Evolutionary conservation across 2,113 vertebrate genomes (phyloP).

Genomic region (Callipepla californica): DNA sequence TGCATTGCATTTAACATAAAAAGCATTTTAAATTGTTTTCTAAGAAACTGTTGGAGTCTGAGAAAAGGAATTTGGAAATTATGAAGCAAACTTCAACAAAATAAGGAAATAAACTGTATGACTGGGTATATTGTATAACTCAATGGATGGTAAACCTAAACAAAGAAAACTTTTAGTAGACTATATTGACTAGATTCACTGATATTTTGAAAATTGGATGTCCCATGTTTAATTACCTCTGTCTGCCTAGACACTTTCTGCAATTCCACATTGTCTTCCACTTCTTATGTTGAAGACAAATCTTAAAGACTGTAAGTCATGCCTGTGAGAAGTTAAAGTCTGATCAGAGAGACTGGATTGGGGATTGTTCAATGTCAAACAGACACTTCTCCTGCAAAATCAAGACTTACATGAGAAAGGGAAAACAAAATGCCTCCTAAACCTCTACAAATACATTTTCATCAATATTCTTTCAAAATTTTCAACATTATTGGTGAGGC

Average conservation of each 20-base stretch:
- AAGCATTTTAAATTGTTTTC: neutral
- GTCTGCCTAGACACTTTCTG: neutral
- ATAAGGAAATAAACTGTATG: neutral
- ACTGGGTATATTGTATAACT: neutral
- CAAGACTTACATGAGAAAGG: neutral
- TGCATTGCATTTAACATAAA: neutral
- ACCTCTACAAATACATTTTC: neutral
- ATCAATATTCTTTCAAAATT: neutral
- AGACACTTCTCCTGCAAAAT: neutral
- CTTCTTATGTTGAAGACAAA: neutral
- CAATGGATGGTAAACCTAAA: neutral
- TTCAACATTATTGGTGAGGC: neutral
- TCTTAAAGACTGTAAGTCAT: fast-evolving
- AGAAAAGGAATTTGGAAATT: neutral
- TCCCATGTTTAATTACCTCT: neutral
- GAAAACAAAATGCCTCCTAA: fast-evolving
- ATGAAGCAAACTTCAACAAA: neutral
- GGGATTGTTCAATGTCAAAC: neutral
- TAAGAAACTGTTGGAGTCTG: neutral
- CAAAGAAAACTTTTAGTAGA: neutral
- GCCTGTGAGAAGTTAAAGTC: neutral
- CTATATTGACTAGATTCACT: neutral
- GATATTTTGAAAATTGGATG: neutral
- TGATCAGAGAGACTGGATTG: neutral
- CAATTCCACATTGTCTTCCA: neutral